These are phyloP conservation scores for Pungitius pungitius DNA, from an alignment of 2,113 vertebrate species.

Conservation along the genomic window DNA sequence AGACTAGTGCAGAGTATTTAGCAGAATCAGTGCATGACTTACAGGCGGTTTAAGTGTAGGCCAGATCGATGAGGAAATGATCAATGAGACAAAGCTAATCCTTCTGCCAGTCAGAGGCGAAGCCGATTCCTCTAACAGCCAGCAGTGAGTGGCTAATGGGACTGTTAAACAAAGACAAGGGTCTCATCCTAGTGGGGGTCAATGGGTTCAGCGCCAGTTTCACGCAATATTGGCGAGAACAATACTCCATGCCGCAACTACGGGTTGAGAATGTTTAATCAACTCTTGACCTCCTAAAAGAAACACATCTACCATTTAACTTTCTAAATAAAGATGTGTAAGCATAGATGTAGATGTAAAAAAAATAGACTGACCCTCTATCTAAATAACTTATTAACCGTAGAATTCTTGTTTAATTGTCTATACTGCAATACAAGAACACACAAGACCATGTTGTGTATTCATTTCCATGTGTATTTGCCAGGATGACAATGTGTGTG, in stretches of 20 bases:
- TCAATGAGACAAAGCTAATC: constrained; percentile 57
- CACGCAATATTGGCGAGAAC: not conserved
- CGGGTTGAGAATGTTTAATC: not conserved
- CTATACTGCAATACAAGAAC: not conserved
- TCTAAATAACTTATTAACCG: not conserved
- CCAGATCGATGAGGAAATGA: constrained; percentile 29
- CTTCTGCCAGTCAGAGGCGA: constrained; percentile 34
- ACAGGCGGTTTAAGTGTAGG: constrained; percentile 19
- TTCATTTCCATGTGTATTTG: not conserved
- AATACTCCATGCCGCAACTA: not conserved
- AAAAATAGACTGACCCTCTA: not conserved
- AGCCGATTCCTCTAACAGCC: constrained; percentile 40
- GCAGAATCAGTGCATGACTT: constrained; percentile 2
- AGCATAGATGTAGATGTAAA: not conserved
- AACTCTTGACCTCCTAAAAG: not conserved
- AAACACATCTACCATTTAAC: not conserved
- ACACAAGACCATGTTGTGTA: too few species aligned
- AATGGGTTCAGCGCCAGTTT: constrained; percentile 3
- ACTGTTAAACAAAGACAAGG: constrained; percentile 13
- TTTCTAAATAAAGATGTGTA: not conserved
- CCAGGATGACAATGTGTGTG: not conserved
- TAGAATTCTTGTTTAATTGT: not conserved
- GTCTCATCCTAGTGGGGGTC: not conserved
- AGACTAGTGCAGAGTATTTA: constrained; percentile 16
- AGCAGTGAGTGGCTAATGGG: constrained; percentile 27